A percentile compares a stretch with the other conserved stretches of the same genome.
phyloP scores from a whole-genome alignment of 2,797 vertebrate species.

The Lutjanus campechanus region DNA sequence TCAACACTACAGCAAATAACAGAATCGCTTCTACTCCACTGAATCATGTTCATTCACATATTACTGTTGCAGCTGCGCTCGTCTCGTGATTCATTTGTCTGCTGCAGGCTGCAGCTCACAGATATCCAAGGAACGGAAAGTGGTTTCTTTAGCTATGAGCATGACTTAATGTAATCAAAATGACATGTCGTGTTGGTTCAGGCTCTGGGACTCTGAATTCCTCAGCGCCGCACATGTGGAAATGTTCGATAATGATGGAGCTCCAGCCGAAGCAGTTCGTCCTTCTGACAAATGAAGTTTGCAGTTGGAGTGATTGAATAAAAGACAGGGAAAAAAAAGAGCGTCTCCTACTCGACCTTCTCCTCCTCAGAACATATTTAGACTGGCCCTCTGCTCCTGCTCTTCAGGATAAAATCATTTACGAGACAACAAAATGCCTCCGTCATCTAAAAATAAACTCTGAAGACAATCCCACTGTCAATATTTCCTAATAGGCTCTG shows the following conservation, averaged over 20 bases:
- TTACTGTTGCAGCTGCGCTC: background rate
- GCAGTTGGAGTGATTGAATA: background rate
- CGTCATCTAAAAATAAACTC: constrained; percentile 11
- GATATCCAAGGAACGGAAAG: background rate
- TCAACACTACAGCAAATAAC: background rate
- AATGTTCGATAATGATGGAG: background rate
- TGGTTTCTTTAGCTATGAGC: background rate
- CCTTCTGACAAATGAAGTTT: background rate
- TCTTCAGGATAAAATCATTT: background rate
- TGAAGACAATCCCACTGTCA: constrained; percentile 11
- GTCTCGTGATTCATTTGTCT: background rate
- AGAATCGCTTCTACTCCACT: background rate
- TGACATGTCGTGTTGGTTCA: background rate
- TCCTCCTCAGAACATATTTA: constrained; percentile 3
- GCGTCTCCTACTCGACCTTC: background rate
- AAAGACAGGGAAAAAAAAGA: too few species aligned
- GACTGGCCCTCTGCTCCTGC: background rate
- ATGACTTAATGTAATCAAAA: too few species aligned
- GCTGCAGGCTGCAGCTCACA: background rate
- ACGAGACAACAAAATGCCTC: background rate
- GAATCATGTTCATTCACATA: background rate
- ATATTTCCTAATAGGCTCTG: background rate
- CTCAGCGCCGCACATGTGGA: background rate
- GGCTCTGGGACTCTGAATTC: background rate
- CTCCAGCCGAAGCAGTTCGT: background rate